These are phyloP conservation scores for Dorcus hopei DNA, from an alignment of 2,888 invertebrate species.

Conservation along the genomic window DNA sequence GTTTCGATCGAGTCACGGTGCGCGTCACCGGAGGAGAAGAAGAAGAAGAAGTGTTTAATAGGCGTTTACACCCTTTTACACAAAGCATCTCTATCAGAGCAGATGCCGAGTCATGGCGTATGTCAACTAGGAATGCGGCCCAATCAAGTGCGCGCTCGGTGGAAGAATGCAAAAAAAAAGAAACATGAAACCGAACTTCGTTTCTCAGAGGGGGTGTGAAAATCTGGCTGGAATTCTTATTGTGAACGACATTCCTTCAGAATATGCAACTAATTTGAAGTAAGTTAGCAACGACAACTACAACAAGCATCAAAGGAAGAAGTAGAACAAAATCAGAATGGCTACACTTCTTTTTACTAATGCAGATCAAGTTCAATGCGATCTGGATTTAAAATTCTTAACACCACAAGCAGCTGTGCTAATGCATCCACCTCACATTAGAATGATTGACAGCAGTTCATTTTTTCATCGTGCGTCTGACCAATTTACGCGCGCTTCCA, in stretches of 20 bases:
- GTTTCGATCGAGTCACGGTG: conserved; percentile 30
- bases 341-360: too few species aligned
- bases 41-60: conserved; percentile 36
- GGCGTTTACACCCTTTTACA: conserved; percentile 47
- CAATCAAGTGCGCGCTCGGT: conserved; percentile 33
- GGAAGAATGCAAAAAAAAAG: conserved; percentile 32
- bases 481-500: conserved; percentile 21
- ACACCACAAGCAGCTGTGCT: too few species aligned
- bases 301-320: not conserved
- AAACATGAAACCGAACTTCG: not conserved
- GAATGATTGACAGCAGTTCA: conserved; percentile 23
- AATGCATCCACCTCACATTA: conserved; percentile 9
- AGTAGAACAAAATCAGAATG: not conserved
- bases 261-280: conserved; percentile 3
- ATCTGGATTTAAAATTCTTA: too few species aligned
- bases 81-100: conserved; percentile 44
- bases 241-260: conserved; percentile 11
- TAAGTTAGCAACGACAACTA: too few species aligned
- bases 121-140: conserved; percentile 44
- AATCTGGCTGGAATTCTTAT: conserved; percentile 2
- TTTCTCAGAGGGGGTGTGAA: conserved; percentile 10
- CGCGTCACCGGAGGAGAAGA: conserved; percentile 11
- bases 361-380: too few species aligned
- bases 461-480: conserved; percentile 19
- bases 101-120: conserved; percentile 41